phyloP scores from a whole-genome alignment of 2,888 invertebrate genomes.

The Archips crataeganus region DNA sequence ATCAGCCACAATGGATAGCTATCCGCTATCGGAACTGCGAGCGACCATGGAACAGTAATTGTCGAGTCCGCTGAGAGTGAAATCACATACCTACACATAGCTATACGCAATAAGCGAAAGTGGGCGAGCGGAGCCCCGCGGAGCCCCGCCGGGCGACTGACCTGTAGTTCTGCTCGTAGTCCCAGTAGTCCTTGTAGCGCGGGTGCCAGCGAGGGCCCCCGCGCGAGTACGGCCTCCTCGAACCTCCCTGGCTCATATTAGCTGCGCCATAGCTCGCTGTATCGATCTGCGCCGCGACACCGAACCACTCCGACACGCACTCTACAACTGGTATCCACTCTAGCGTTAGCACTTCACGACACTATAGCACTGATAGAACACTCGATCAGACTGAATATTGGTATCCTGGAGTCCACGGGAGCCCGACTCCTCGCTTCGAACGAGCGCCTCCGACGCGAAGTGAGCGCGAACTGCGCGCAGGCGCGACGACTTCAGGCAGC shows the following conservation, averaged over 20 bases:
- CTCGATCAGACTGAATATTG: conserved; percentile 46
- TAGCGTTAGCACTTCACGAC: conserved; percentile 59
- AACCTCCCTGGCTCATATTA: conserved; percentile 81
- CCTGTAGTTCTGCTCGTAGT: conserved; percentile 83
- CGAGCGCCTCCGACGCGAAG: conserved; percentile 70
- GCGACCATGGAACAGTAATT: conserved; percentile 35
- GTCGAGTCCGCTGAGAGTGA: conserved; percentile 34
- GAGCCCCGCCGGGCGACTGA: conserved; percentile 42
- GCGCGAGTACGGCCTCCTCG: conserved; percentile 78
- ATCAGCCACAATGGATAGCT: conserved; percentile 29
- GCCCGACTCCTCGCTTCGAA: conserved; percentile 66
- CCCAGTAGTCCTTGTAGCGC: conserved; percentile 84
- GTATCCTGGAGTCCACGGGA: conserved; percentile 56
- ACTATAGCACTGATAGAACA: conserved; percentile 65
- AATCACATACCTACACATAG: conserved; percentile 38
- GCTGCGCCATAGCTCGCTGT: conserved; percentile 70
- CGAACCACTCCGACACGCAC: conserved; percentile 53
- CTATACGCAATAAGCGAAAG: conserved; percentile 39
- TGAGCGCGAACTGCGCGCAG: conserved; percentile 70
- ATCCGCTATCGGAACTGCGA: conserved; percentile 24
- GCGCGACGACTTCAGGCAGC: conserved; percentile 64
- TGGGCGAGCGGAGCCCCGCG: conserved; percentile 4
- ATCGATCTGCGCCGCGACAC: conserved; percentile 72
- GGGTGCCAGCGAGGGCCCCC: conserved; percentile 83
- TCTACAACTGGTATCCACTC: conserved; percentile 50